These are phyloP conservation scores for Matsumyia berberina DNA, from an alignment of 2,888 invertebrate genomes.

Conservation along the genomic window DNA sequence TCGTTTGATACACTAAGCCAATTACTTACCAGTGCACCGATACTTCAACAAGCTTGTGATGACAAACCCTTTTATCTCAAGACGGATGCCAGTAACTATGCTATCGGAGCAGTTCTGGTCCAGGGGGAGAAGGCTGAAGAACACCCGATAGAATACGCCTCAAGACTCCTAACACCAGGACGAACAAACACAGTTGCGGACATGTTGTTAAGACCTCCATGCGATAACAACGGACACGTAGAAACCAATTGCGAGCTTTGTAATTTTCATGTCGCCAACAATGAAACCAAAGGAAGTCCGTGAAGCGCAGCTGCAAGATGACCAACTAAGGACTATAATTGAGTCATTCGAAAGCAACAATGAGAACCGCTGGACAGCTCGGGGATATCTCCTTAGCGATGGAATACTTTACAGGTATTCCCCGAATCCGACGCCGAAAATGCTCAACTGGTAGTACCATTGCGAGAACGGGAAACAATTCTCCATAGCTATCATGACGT, in stretches of 20 bases:
- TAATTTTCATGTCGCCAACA: neutral
- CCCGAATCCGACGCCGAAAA: conserved; percentile 12
- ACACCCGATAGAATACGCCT: conserved; percentile 76
- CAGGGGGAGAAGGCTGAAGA: conserved; percentile 69
- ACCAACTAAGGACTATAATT: conserved; percentile 26
- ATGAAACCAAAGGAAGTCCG: conserved; percentile 7
- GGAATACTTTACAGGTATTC: conserved; percentile 5
- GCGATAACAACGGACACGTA: neutral
- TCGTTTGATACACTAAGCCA: conserved; percentile 13
- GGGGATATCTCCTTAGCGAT: conserved; percentile 7
- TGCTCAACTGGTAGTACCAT: conserved; percentile 6
- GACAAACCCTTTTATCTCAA: conserved; percentile 2
- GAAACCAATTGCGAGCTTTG: conserved; percentile 12
- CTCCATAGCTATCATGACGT: conserved; percentile 1
- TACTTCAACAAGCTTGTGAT: conserved; percentile 39
- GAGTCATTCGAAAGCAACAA: conserved; percentile 11
- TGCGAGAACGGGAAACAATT: neutral
- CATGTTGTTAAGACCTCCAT: conserved; percentile 52
- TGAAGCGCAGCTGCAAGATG: conserved; percentile 72
- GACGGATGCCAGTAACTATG: conserved; percentile 26
- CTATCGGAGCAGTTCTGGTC: conserved; percentile 39
- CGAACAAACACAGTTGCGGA: conserved; percentile 77
- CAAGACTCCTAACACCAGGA: conserved; percentile 80
- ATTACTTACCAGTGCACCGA: conserved; percentile 9
- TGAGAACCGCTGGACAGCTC: conserved; percentile 27